Evolutionary conservation across 2,888 invertebrate genomes (phyloP).

Genomic region (Neelides folsomi): DNA sequence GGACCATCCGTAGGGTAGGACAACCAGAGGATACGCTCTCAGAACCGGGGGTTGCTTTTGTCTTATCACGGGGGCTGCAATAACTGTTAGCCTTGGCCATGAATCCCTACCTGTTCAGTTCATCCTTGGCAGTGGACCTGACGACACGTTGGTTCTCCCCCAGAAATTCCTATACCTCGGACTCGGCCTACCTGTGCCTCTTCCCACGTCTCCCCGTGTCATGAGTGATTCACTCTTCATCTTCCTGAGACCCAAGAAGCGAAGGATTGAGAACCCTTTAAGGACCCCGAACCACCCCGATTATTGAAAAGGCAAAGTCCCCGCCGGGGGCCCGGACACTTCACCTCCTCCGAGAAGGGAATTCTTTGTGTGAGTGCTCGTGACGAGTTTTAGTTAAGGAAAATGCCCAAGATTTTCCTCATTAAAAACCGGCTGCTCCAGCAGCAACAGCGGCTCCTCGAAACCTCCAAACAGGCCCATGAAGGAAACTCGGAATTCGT

Average conservation of each 20-base stretch:
- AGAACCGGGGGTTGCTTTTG: conserved; percentile 4
- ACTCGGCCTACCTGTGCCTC: not conserved
- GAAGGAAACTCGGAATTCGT: conserved; percentile 6
- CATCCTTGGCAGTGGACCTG: conserved; percentile 33
- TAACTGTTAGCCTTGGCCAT: conserved; percentile 35
- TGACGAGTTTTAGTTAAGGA: conserved; percentile 18
- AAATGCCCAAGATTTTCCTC: conserved; percentile 84
- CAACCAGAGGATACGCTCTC: not conserved
- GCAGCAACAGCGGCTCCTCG: conserved; percentile 72
- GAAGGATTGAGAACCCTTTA: not conserved
- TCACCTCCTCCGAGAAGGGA: not conserved
- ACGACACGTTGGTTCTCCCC: conserved; percentile 10
- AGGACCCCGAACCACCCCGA: not conserved
- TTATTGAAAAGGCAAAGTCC: not conserved
- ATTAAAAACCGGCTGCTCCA: conserved; percentile 81
- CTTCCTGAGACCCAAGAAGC: too few species aligned
- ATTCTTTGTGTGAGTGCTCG: too few species aligned
- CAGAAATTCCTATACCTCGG: not conserved
- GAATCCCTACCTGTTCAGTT: conserved; percentile 34
- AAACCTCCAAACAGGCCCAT: conserved; percentile 56
- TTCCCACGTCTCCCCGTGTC: not conserved
- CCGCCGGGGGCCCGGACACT: not conserved
- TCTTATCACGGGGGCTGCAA: conserved; percentile 22
- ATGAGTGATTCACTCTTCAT: too few species aligned
- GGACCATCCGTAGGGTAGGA: not conserved